A percentile compares a stretch with the other conserved stretches of the same genome.
These are phyloP conservation scores for Eulemur coronatus DNA, from an alignment of 2,797 vertebrate species.

Conservation along the genomic window DNA sequence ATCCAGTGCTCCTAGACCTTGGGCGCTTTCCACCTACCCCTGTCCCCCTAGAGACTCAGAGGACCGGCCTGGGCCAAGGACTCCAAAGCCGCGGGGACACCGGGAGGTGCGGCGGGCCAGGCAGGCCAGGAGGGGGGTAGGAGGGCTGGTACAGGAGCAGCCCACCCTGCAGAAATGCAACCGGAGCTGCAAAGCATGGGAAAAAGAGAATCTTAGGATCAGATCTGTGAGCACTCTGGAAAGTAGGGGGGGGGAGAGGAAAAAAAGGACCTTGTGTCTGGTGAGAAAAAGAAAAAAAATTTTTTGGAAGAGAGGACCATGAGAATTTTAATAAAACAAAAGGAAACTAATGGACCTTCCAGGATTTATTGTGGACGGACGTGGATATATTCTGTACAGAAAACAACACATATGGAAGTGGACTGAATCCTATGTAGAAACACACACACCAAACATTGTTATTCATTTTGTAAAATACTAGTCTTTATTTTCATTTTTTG, in stretches of 20 bases:
- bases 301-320: slow-evolving; percentile 81
- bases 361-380: slow-evolving; percentile 92
- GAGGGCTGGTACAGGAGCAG: slow-evolving; percentile 61
- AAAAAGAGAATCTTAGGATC: slow-evolving; percentile 78
- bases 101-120: slow-evolving; percentile 46
- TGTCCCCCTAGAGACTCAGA: slow-evolving; percentile 67
- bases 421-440: slow-evolving; percentile 94
- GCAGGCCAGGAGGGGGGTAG: slow-evolving; percentile 53
- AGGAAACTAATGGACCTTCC: slow-evolving; percentile 86
- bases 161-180: slow-evolving; percentile 73
- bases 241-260: slow-evolving; percentile 45
- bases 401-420: slow-evolving; percentile 85
- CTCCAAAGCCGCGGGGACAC: slow-evolving; percentile 60
- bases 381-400: slow-evolving; percentile 98
- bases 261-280: slow-evolving; percentile 77
- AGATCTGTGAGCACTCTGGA: slow-evolving; percentile 76
- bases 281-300: slow-evolving; percentile 72
- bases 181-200: slow-evolving; percentile 48
- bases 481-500: slow-evolving; percentile 99
- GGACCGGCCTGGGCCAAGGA: slow-evolving; percentile 66
- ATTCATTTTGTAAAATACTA: slow-evolving; percentile 99
- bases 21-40: slow-evolving; percentile 73
- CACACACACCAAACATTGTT: slow-evolving; percentile 92
- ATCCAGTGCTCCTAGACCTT: slow-evolving; percentile 97
- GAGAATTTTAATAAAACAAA: slow-evolving; percentile 85